Percentiles rank a stretch among this genome's conserved stretches.
phyloP scores from a whole-genome alignment of 2,888 invertebrate species.

The Synanthedon vespiformis region DNA sequence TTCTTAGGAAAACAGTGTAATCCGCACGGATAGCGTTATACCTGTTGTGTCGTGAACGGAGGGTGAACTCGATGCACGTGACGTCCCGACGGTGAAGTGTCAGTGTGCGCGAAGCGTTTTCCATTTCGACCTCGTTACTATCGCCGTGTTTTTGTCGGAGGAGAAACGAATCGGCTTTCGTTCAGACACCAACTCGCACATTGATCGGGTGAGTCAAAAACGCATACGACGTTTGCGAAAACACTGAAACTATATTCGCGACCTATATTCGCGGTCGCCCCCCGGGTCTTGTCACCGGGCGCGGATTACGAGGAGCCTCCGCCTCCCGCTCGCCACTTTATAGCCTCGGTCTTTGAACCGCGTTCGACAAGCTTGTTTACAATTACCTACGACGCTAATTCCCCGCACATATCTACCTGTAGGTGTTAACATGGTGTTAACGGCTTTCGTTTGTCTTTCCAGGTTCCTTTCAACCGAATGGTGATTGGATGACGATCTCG shows the following conservation, averaged over 20 bases:
- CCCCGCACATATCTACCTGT: too few relatives aligned
- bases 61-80: conserved; percentile 4
- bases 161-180: conserved; percentile 36
- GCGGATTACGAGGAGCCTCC: conserved; percentile 2
- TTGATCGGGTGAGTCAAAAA: conserved; percentile 56
- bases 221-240: conserved; percentile 1
- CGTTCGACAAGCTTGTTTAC: conserved; percentile 29
- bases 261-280: conserved; percentile 16
- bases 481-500: conserved; percentile 69
- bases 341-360: conserved; percentile 50
- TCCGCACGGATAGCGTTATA: not conserved
- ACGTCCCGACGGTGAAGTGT: not conserved
- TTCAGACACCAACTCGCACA: conserved; percentile 44
- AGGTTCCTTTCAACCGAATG: conserved; percentile 55
- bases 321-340: conserved; percentile 19
- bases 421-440: too few relatives aligned
- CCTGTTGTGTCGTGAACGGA: not conserved
- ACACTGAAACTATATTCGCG: conserved; percentile 6
- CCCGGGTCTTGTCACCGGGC: conserved; percentile 6
- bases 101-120: conserved; percentile 16
- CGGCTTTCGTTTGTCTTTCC: conserved; percentile 21
- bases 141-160: conserved; percentile 31
- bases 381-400: not conserved
- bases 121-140: conserved; percentile 52
- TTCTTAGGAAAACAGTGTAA: not conserved